Evolutionary conservation across 2,888 invertebrate genomes (phyloP).

Genomic region (Hydraecia micacea): DNA sequence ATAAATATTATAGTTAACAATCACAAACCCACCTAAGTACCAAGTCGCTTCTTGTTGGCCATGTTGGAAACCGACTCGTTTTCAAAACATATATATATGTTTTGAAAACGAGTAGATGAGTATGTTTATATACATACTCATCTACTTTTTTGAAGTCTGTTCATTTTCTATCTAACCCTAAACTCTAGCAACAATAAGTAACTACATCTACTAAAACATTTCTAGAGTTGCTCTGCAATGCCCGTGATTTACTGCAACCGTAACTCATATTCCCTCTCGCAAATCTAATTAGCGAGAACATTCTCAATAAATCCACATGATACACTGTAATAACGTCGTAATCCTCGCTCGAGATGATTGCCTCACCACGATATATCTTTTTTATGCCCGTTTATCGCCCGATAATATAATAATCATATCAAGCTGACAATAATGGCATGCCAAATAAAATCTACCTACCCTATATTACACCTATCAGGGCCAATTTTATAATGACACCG

Average conservation of each 20-base stretch:
- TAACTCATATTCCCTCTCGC: slow-evolving; percentile 60
- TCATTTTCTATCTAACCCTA: not conserved
- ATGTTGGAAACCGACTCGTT: not conserved
- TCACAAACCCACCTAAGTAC: not conserved
- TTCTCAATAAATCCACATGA: slow-evolving; percentile 86
- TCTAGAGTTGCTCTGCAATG: slow-evolving; percentile 37
- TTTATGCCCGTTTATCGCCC: slow-evolving; percentile 89
- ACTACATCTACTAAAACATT: slow-evolving; percentile 23
- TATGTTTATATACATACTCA: too few relatives aligned
- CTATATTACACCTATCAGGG: slow-evolving; percentile 77
- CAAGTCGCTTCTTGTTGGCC: not conserved
- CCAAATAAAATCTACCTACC: slow-evolving; percentile 89
- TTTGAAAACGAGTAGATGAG: too few relatives aligned
- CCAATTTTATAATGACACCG: slow-evolving; percentile 69
- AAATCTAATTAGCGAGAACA: slow-evolving; percentile 79
- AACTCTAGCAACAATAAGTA: not conserved
- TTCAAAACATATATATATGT: too few relatives aligned
- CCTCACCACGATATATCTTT: slow-evolving; percentile 86
- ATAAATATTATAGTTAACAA: not conserved
- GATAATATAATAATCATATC: slow-evolving; percentile 90
- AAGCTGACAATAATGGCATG: slow-evolving; percentile 89
- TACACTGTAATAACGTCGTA: slow-evolving; percentile 85
- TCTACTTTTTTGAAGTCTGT: not conserved
- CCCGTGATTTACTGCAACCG: slow-evolving; percentile 50
- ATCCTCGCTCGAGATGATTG: slow-evolving; percentile 86